phyloP scores from a whole-genome alignment of 2,888 invertebrate genomes.

The Cantharis rufa region DNA sequence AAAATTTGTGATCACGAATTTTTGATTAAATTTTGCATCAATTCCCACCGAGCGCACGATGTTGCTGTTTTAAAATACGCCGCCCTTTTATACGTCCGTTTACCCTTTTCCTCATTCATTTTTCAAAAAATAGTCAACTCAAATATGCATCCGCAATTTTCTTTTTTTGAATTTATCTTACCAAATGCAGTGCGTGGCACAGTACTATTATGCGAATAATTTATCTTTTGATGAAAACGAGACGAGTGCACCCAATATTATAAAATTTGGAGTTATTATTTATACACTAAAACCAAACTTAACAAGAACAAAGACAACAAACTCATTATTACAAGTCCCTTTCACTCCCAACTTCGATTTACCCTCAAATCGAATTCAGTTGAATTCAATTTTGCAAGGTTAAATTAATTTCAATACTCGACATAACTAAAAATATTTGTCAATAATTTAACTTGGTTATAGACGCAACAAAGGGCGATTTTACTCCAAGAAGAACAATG shows the following conservation, averaged over 20 bases:
- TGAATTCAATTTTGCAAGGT: background rate
- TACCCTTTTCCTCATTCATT: background rate
- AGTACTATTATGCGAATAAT: background rate
- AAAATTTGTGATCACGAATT: background rate
- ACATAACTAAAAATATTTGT: background rate
- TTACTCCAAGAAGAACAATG: background rate
- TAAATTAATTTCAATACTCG: background rate
- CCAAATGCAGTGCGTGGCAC: background rate
- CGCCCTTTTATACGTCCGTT: background rate
- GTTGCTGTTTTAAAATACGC: background rate
- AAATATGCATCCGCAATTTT: background rate
- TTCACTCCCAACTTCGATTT: background rate
- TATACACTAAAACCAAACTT: background rate
- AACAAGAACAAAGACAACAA: background rate
- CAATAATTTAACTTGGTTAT: background rate
- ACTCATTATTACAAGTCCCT: background rate
- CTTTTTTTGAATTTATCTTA: background rate
- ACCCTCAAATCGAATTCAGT: background rate
- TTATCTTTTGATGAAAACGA: background rate
- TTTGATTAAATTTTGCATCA: background rate
- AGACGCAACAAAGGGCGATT: background rate
- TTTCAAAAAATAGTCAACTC: background rate
- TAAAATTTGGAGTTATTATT: background rate
- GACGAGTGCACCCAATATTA: background rate
- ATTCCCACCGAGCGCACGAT: background rate